Conservation (phyloP, 2,888 invertebrate genomes). For the Camptogramma bilineatum region DNA sequence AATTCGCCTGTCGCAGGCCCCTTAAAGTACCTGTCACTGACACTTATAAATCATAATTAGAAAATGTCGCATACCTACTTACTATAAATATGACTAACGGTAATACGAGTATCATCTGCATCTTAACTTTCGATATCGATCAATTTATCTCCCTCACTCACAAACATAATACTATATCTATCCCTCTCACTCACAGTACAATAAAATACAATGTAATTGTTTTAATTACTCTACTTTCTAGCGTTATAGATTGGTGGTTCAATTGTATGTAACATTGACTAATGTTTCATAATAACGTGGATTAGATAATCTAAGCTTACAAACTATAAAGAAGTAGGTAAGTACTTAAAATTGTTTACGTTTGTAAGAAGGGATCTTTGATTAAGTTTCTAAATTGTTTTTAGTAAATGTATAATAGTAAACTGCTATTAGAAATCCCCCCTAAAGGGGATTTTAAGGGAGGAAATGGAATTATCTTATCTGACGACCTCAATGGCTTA, state of each 20-base stretch:
- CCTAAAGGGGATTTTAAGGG: no score
- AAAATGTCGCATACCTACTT: constrained; percentile 50
- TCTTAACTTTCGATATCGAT: constrained; percentile 75
- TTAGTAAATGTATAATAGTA: no score
- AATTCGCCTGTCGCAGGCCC: no score
- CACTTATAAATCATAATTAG: not conserved
- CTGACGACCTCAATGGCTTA: no score
- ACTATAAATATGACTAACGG: constrained; percentile 59
- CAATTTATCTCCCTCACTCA: constrained; percentile 46
- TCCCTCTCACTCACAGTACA: constrained; percentile 53
- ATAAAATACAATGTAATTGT: constrained; percentile 32
- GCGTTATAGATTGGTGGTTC: constrained; percentile 21
- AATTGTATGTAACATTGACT: constrained; percentile 23
- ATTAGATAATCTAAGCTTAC: not conserved
- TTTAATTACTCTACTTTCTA: constrained; percentile 47
- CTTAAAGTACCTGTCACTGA: not conserved
- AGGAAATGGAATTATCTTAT: no score
- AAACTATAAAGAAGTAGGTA: no score
- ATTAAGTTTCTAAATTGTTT: no score
- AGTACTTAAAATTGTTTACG: not conserved
- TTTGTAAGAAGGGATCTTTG: not conserved
- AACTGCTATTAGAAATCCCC: no score
- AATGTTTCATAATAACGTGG: constrained; percentile 23
- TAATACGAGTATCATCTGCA: constrained; percentile 61
- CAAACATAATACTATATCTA: constrained; percentile 20